Conservation (phyloP, 1,140 invertebrate species). For the Oryzaephilus surinamensis region DNA sequence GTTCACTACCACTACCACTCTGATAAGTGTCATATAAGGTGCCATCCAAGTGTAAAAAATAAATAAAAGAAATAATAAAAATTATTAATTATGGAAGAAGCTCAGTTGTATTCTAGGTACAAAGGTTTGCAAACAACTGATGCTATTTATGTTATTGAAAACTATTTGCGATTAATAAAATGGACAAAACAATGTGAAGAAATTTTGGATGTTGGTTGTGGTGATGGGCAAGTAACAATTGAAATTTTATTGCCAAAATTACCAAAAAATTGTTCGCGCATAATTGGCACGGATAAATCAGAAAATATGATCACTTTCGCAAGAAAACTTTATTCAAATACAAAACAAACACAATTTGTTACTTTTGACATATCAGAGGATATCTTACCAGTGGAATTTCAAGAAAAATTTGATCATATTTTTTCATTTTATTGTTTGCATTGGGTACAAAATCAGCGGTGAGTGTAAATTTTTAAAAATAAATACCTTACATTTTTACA, state of each 20-base stretch:
- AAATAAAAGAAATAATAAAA: background rate
- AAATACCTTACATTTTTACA: background rate
- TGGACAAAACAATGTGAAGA: slow-evolving; percentile 45
- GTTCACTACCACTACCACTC: slow-evolving; percentile 6
- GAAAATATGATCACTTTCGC: slow-evolving; percentile 59
- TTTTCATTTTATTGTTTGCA: slow-evolving; percentile 76
- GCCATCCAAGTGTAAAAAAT: slow-evolving; percentile 3
- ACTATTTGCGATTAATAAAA: slow-evolving; percentile 47
- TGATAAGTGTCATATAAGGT: slow-evolving; percentile 11
- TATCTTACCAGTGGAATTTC: slow-evolving; percentile 39
- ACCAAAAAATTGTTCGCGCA: slow-evolving; percentile 39
- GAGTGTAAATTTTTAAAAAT: slow-evolving; percentile 28
- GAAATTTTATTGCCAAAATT: slow-evolving; percentile 54
- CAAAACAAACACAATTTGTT: slow-evolving; percentile 45
- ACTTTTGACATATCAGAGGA: slow-evolving; percentile 52
- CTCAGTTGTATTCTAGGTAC: slow-evolving; percentile 49
- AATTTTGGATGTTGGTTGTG: slow-evolving; percentile 69
- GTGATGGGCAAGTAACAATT: slow-evolving; percentile 61
- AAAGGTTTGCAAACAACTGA: slow-evolving; percentile 58
- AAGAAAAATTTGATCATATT: slow-evolving; percentile 54
- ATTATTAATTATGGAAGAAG: slow-evolving; percentile 45
- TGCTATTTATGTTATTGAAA: slow-evolving; percentile 51
- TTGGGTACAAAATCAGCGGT: slow-evolving; percentile 67
- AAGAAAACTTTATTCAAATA: slow-evolving; percentile 39
- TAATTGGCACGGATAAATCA: slow-evolving; percentile 58